phyloP scores from a whole-genome alignment of 2,797 vertebrate genomes.

The Apogon talboti region DNA sequence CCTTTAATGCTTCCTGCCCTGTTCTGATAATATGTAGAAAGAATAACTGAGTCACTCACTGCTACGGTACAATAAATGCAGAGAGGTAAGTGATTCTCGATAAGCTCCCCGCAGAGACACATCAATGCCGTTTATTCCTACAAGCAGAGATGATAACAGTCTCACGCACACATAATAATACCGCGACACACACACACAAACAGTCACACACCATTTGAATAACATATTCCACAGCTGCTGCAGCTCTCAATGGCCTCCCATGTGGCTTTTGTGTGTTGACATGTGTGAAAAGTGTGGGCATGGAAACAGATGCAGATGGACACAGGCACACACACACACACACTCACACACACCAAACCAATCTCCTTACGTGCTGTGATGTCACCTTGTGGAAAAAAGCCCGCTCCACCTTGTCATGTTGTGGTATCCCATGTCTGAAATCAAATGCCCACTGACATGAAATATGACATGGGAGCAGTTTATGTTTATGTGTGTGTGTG shows the following conservation, averaged over 20 bases:
- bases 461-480: constrained; percentile 65
- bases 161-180: constrained; percentile 57
- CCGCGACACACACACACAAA: constrained; percentile 38
- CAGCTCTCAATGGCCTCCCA: constrained; percentile 79
- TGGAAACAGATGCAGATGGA: constrained; percentile 68
- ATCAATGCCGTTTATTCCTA: constrained; percentile 78
- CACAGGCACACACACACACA: constrained; percentile 46
- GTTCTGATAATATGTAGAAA: constrained; percentile 38
- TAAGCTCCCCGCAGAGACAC: constrained; percentile 78
- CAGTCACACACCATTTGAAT: constrained; percentile 82
- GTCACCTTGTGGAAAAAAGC: constrained; percentile 74
- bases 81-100: constrained; percentile 78
- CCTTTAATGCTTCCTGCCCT: constrained; percentile 43
- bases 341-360: constrained; percentile 32
- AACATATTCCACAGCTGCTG: constrained; percentile 84
- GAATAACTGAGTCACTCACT: constrained; percentile 66
- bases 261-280: constrained; percentile 83
- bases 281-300: constrained; percentile 78
- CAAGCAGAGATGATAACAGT: constrained; percentile 74
- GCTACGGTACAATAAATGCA: constrained; percentile 69
- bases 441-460: constrained; percentile 75
- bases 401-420: constrained; percentile 76
- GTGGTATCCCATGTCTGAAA: constrained; percentile 68
- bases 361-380: constrained; percentile 65
- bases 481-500: constrained; percentile 37